Evolutionary conservation across 2,888 invertebrate species (phyloP).

Genomic region (Pachymerium ferrugineum): DNA sequence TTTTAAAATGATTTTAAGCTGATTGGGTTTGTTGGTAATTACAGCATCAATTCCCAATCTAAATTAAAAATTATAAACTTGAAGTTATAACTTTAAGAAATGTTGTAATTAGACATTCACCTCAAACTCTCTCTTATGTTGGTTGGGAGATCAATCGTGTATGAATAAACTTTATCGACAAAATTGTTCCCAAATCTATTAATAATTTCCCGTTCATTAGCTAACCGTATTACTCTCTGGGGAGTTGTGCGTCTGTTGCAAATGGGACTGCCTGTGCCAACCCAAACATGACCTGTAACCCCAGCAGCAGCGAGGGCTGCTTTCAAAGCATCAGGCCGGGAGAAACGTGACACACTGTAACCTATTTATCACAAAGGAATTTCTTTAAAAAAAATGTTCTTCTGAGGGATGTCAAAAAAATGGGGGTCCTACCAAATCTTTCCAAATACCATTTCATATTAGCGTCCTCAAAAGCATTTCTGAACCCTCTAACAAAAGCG

Average conservation of each 20-base stretch:
- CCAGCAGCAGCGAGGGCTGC: background rate
- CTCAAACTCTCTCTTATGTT: background rate
- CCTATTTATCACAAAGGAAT: background rate
- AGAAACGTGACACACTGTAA: background rate
- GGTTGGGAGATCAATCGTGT: background rate
- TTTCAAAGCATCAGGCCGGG: background rate
- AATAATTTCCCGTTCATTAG: background rate
- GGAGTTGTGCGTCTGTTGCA: background rate
- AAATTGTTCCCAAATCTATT: background rate
- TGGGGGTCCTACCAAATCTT: background rate
- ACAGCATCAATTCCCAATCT: slow-evolving; percentile 14
- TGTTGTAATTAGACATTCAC: background rate
- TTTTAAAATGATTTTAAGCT: background rate
- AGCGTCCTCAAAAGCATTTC: background rate
- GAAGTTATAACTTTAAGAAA: background rate
- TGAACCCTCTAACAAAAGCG: background rate
- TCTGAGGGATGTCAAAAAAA: background rate
- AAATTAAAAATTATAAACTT: background rate
- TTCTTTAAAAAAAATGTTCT: background rate
- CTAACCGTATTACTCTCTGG: background rate
- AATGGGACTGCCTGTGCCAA: background rate
- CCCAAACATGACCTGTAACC: background rate
- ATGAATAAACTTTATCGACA: slow-evolving; percentile 2
- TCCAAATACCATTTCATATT: slow-evolving; percentile 10
- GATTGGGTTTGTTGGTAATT: background rate